Evolutionary conservation across 2,113 vertebrate genomes (phyloP).

Genomic region (Dipodomys stephensi): DNA sequence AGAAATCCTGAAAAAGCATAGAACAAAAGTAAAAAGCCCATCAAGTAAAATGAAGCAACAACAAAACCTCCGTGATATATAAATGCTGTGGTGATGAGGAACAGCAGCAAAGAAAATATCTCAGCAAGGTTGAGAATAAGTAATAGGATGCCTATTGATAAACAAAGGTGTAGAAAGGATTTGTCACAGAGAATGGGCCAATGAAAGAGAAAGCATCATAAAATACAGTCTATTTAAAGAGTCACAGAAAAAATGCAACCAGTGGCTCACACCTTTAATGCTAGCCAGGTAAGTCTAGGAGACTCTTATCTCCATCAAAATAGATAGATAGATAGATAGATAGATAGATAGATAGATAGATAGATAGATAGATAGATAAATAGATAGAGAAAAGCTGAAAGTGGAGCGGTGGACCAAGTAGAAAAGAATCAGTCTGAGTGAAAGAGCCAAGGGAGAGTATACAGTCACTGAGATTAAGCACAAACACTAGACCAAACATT

Average conservation of each 20-base stretch:
- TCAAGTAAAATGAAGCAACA: not conserved
- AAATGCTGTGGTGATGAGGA: not conserved
- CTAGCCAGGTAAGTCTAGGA: no score
- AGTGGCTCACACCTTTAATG: no score
- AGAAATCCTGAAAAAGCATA: not conserved
- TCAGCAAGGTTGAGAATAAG: not conserved
- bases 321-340: no score
- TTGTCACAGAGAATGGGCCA: not conserved
- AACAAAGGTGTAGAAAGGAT: not conserved
- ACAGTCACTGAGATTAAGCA: no score
- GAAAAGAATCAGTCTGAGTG: no score
- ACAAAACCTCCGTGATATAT: not conserved
- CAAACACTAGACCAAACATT: not conserved
- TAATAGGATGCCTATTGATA: not conserved
- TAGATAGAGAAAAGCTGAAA: no score
- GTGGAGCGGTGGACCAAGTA: no score
- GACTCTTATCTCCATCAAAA: no score
- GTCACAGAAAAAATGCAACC: not conserved
- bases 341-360: no score
- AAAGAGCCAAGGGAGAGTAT: no score
- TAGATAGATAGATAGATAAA: no score
- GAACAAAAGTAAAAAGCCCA: no score
- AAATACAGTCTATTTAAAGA: not conserved
- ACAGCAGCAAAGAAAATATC: not conserved
- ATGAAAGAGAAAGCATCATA: not conserved